Base-by-base conservation (phyloP, 2,797 vertebrate genomes). In the Macropodus opercularis region DNA sequence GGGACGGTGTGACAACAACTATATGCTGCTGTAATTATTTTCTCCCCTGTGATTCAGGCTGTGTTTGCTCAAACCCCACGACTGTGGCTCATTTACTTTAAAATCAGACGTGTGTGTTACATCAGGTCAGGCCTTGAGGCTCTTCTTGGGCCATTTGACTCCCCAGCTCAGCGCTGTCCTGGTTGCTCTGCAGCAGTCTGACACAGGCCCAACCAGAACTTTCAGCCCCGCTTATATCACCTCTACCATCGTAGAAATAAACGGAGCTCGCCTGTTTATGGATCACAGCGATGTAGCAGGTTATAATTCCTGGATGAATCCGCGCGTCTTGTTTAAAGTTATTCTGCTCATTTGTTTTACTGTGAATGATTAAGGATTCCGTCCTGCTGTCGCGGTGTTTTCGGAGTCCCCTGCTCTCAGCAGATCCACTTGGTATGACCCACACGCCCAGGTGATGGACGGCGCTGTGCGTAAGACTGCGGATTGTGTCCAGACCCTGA, bases 381-480 rank as follows among this genome's bases (percentile, higher is more conserved):
- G 24, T 53, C 21, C 2, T 3, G 24, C 23, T 83, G 71, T 83
- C 84, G 77, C 77, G 80, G 66, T 77, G 31, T 81, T 19, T 63
- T 26, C 34, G 48, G 51, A 38, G 48, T 24, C 56, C 54, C 51
- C 48, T 12, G 39, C 35, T 52, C 19, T 19, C 26, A 11, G 52
- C 58, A 63, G 59, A 41, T 47, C 3, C 35, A 29, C 51, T 63
- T 72, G 73, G 65, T 77, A 69, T 10, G 50, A 66, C 69, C 79
- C 67, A 39, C 35, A 35, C 51, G 52, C 71, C 39, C 80, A 83
- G 79, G 72, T 81, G 79, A 79, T 63, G 36, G 64, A 52, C 71
- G 60, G 52, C 76, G 58, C 75, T 70, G 75, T 60, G 73, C 79
- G 77, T 27, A 76, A 89, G 66, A 81, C 77, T 89, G 87, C 88